Evolutionary conservation across 2,113 vertebrate species (phyloP).

Genomic region (Ursus arctos): DNA sequence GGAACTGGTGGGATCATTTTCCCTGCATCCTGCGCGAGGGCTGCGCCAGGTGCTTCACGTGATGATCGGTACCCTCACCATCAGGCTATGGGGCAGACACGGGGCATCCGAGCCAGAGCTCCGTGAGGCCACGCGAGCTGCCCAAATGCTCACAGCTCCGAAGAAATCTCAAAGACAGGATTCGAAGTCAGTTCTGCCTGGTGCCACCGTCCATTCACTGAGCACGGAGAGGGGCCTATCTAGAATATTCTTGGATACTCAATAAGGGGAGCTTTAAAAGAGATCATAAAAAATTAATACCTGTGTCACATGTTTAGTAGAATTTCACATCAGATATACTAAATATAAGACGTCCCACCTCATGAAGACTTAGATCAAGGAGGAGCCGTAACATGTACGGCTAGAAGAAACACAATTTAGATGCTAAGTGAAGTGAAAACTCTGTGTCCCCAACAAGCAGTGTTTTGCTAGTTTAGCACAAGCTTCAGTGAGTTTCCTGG

Average conservation of each 20-base stretch:
- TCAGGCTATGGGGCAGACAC: background rate
- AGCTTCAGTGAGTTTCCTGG: background rate
- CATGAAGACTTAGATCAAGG: fast-evolving
- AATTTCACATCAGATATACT: background rate
- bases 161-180: background rate
- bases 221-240: background rate
- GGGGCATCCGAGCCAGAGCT: fast-evolving
- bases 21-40: too few relatives aligned
- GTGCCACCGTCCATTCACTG: background rate
- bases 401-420: background rate
- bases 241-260: background rate
- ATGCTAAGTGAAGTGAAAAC: too few relatives aligned
- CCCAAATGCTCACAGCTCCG: background rate
- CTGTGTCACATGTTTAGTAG: background rate
- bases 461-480: background rate
- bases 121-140: fast-evolving
- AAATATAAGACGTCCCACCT: background rate
- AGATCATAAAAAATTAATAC: too few relatives aligned
- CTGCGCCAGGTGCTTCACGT: too few relatives aligned
- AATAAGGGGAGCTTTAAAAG: background rate
- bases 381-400: fast-evolving
- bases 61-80: fast-evolving
- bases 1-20: too few relatives aligned
- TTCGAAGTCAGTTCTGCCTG: background rate
- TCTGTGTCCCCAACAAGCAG: too few relatives aligned